Base-by-base conservation (phyloP, 2,888 invertebrate genomes). In the Callimorpha dominula region DNA sequence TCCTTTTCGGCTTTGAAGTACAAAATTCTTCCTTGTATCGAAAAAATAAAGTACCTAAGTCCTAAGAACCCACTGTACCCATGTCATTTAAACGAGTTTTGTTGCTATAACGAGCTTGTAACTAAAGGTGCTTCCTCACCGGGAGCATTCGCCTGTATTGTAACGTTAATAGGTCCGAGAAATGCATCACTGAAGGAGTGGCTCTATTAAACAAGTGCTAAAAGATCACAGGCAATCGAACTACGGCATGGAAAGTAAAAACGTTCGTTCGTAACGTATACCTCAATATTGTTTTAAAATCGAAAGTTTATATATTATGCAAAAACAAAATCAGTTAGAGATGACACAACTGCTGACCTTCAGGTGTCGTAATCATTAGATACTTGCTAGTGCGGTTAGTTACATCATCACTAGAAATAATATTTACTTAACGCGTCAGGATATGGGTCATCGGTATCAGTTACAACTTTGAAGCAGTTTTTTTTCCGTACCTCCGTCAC, bases 371-470 rank as follows among this genome's bases (percentile, higher is more conserved):
- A 87, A 89, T 85, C 42, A 80, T 77, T 81, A 81, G 66, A 81
- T 71, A 76, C 80, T 72, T 65, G 75, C 71, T 68, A 76, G 85
- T 75, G 77, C 74, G 75, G 80, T 74, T 78, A 86, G 85, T 92
- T 92, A 91, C 93, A 91, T 94, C 94, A 94, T 86, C 93, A 82
- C 86, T 86, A 80, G 82, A 91, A 87, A 90, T 90, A 90, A 85
- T 63, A 81, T 86, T 84, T 84, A 81, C 83, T 78, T 83, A 81
- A 76, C 73, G 71, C 74, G 54, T 74, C 78, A 80, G 77, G 76
- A 81, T 82, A 83, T 83, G 79, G 88, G 89, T 89, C 89, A 90
- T 78, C 80, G 75, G 74, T 67, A 64, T 43, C 43, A 78, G 11
- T 46, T 8, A 31, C 7, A 12, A 67, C 42, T 43, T 14, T n/a